Percentiles rank a stretch among this genome's conserved stretches.
Conservation (phyloP, 2,888 invertebrate species). For the Platerodrilus igneus region DNA sequence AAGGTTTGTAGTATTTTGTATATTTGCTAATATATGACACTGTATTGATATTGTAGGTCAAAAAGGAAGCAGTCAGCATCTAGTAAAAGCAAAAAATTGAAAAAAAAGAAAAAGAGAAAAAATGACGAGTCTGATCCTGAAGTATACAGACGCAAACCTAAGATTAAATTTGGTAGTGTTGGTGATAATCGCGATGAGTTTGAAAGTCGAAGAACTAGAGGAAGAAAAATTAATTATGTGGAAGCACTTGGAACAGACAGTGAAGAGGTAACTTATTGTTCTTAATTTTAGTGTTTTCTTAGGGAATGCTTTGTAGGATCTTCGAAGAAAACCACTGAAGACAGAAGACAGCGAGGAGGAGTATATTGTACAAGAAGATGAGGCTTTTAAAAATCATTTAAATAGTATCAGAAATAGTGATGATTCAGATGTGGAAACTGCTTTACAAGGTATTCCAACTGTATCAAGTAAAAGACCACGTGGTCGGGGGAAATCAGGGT, state of each 20-base stretch:
- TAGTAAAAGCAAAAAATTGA: slow-evolving; percentile 47
- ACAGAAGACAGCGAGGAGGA: slow-evolving; percentile 43
- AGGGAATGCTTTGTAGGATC: slow-evolving; percentile 38
- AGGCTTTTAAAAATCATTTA: slow-evolving; percentile 28
- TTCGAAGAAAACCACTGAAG: slow-evolving; percentile 47
- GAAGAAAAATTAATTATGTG: slow-evolving; percentile 70
- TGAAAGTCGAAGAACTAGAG: slow-evolving; percentile 64
- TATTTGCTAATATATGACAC: slow-evolving; percentile 38
- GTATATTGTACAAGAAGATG: slow-evolving; percentile 35
- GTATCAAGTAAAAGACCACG: slow-evolving; percentile 17
- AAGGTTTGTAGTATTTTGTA: neutral
- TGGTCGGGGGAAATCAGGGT: slow-evolving; percentile 27
- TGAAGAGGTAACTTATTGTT: slow-evolving; percentile 58
- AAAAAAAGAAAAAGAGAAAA: slow-evolving; percentile 49
- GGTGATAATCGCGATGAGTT: slow-evolving; percentile 58
- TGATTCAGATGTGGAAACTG: slow-evolving; percentile 15
- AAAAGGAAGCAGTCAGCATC: slow-evolving; percentile 7
- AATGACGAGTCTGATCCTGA: slow-evolving; percentile 46
- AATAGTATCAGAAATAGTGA: slow-evolving; percentile 30
- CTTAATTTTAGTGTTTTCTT: slow-evolving; percentile 2
- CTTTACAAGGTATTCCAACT: slow-evolving; percentile 17
- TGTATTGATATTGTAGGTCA: slow-evolving; percentile 40
- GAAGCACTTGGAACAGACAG: slow-evolving; percentile 72
- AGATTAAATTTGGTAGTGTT: slow-evolving; percentile 56
- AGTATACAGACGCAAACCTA: slow-evolving; percentile 39